Percentiles rank a stretch among this genome's conserved stretches.
phyloP scores from a whole-genome alignment of 2,113 vertebrate genomes.

The Clarias batrachus region DNA sequence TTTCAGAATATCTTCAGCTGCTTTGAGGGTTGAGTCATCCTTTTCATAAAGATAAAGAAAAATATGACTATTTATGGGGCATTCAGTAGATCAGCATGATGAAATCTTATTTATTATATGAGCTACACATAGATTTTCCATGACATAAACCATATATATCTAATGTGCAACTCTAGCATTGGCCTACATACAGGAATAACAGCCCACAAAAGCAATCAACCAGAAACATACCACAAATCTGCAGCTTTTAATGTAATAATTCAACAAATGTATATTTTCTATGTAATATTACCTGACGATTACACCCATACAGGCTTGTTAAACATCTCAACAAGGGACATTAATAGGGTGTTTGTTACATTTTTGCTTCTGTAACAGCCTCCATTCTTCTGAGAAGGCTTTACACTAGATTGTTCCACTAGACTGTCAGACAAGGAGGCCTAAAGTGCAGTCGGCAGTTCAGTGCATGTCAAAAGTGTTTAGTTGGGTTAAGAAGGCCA shows the following conservation, averaged over 20 bases:
- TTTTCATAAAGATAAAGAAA: constrained; percentile 55
- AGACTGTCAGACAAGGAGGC: neutral
- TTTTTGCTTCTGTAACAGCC: neutral
- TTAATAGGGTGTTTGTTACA: neutral
- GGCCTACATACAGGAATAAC: no score
- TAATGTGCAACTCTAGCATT: no score
- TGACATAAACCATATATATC: neutral
- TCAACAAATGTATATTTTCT: neutral
- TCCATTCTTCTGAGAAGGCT: neutral
- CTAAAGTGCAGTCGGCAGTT: neutral
- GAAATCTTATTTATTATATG: neutral
- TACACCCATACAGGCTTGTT: neutral
- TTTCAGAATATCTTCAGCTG: constrained; percentile 80
- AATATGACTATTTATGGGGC: neutral
- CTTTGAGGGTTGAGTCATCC: constrained; percentile 86
- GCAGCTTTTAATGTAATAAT: no score
- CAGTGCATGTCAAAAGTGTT: neutral
- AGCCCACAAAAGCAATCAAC: no score
- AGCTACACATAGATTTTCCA: neutral
- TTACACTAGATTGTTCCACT: neutral
- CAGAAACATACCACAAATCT: no score
- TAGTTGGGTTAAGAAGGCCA: neutral
- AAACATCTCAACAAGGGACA: neutral
- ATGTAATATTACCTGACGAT: neutral
- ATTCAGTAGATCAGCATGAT: neutral